Percentiles rank a stretch among this genome's conserved stretches.
These are phyloP conservation scores for Coptotermes formosanus DNA, from an alignment of 1,140 invertebrate genomes.

Conservation along the genomic window DNA sequence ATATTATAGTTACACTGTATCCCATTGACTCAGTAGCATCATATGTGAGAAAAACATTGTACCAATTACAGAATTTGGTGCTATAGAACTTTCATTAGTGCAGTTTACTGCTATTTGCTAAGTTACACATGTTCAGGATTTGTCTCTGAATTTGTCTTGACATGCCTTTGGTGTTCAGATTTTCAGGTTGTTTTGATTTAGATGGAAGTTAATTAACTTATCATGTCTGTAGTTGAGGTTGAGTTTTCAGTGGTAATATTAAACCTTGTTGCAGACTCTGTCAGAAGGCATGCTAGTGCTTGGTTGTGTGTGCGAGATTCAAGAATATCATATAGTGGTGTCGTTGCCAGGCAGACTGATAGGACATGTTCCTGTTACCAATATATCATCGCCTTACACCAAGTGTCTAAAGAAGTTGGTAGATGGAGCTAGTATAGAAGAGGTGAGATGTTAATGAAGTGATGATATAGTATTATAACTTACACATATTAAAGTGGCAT, in stretches of 20 bases:
- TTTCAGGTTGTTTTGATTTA: background rate
- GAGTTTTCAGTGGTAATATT: background rate
- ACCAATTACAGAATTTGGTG: too few species aligned
- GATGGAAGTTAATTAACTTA: background rate
- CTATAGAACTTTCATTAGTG: background rate
- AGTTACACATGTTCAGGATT: background rate
- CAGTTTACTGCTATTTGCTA: background rate
- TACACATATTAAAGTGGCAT: background rate
- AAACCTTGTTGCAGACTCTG: background rate
- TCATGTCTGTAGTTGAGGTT: background rate
- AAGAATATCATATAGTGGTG: background rate
- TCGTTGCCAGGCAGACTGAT: background rate
- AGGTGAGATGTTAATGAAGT: background rate
- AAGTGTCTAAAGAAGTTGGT: background rate
- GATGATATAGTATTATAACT: too few species aligned
- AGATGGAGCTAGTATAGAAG: background rate
- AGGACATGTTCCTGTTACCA: background rate
- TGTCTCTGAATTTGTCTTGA: background rate
- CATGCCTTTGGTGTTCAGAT: background rate
- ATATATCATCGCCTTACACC: background rate
- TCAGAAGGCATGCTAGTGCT: background rate
- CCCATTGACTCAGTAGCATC: too few species aligned
- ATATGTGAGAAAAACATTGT: too few species aligned
- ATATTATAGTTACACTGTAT: too few species aligned
- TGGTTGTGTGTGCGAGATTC: background rate